Evolutionary conservation across 2,797 vertebrate species (phyloP), one percentile per base, ranked within the genome.

Genomic region (Discoglossus pictus): DNA sequence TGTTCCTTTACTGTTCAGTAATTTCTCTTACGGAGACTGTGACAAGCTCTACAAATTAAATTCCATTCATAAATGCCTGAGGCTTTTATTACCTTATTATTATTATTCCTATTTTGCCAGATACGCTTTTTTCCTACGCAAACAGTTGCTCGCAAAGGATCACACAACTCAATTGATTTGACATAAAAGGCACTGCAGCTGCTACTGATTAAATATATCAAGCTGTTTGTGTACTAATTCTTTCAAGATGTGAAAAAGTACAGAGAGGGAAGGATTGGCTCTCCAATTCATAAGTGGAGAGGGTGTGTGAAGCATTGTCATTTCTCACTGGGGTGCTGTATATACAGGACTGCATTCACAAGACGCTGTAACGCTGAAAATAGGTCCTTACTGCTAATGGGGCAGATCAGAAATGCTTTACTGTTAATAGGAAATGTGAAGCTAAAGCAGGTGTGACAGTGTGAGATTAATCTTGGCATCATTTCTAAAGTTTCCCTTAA

Each of bases 11-110:
- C 12, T n/a, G 25, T 12, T 53, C 20, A 43, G 15, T 39, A n/a
- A 42, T 39, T 39, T 60, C 44, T 61, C 18, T 11, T 46, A 46
- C 58, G 46, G 20, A 23, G 36, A 40, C 44, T 48, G 40, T 23
- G 25, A 23, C 53, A 59, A 20, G 25, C 27, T 61, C 24, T 21
- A 9, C 15, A 73, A 65, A 35, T 71, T 75, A 51, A 11, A 60
- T 27, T 16, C 56, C 8, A 42, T 65, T 70, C 64, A 7, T 31
- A 63, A 74, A 76, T 52, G 12, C 39, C 68, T 62, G 11, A 63
- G 31, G 65, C 54, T 74, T 73, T 48, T 27, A 52, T 48, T 16
- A 56, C 6, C 42, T 52, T 65, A 63, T 55, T 4, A 27, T 46
- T 62, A 27, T 47, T 55, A 48, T 55, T 61, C 13, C 15, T 53